phyloP scores from a whole-genome alignment of 92 coral and sea anemone genomes.

The Paramuricea clavata region DNA sequence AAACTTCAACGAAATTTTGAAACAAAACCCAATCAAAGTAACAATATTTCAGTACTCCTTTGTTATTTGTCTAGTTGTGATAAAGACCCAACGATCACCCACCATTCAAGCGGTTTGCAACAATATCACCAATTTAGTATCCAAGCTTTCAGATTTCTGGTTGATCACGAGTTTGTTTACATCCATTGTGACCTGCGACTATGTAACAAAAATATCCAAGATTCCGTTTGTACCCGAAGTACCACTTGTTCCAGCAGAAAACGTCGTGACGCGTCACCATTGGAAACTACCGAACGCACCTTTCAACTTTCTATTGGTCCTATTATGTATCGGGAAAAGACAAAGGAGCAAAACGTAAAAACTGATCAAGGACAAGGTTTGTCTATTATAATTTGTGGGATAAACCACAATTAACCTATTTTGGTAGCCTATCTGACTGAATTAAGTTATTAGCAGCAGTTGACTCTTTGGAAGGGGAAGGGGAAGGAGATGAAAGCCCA shows the following conservation, averaged over 20 bases:
- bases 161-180: conserved; percentile 27
- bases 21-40: too few relatives aligned
- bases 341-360: background rate
- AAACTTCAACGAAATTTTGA: too few relatives aligned
- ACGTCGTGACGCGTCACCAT: background rate
- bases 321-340: conserved; percentile 44
- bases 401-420: too few relatives aligned
- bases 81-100: background rate
- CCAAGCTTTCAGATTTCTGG: conserved; percentile 38
- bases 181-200: conserved; percentile 48
- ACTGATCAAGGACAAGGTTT: too few relatives aligned
- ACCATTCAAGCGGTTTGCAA: background rate
- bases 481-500: too few relatives aligned
- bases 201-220: conserved; percentile 28
- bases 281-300: background rate
- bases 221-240: conserved; percentile 34
- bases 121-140: conserved; percentile 14
- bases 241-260: background rate
- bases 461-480: too few relatives aligned
- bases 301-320: background rate
- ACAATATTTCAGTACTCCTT: too few relatives aligned
- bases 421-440: too few relatives aligned
- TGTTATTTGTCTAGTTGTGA: background rate
- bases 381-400: too few relatives aligned
- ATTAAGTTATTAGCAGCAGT: too few relatives aligned